These are phyloP conservation scores for Thymelicus acteon DNA, from an alignment of 2,888 invertebrate genomes.

Conservation along the genomic window DNA sequence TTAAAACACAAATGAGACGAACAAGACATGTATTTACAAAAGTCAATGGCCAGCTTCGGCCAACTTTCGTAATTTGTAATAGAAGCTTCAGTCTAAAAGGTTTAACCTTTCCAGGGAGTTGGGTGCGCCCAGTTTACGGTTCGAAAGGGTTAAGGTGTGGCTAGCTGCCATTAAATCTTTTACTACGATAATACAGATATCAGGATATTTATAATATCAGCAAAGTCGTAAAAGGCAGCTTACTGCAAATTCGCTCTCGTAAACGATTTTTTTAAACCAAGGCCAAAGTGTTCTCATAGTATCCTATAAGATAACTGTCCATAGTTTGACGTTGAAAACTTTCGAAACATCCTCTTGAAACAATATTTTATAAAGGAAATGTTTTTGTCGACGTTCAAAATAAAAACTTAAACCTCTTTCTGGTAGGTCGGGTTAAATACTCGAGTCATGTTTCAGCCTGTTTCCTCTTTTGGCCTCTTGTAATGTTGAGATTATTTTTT, in stretches of 20 bases:
- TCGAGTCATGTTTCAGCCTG: slow-evolving; percentile 50
- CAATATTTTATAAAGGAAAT: neutral
- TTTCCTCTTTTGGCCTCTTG: slow-evolving; percentile 14
- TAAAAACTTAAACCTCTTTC: slow-evolving; percentile 47
- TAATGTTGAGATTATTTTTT: slow-evolving; percentile 3
- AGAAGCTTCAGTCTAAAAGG: slow-evolving; percentile 24
- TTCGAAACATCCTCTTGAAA: no score
- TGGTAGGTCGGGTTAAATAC: slow-evolving; percentile 52
- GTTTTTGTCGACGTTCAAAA: slow-evolving; percentile 43
- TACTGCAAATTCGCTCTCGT: no score
- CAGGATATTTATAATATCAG: neutral
- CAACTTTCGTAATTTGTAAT: slow-evolving; percentile 12
- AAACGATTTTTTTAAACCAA: neutral
- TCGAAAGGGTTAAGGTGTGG: slow-evolving; percentile 24
- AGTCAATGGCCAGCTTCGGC: slow-evolving; percentile 4
- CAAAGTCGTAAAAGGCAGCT: neutral
- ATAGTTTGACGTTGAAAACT: no score
- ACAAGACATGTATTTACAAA: neutral
- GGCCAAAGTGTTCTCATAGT: neutral
- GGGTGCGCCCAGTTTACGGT: slow-evolving; percentile 17
- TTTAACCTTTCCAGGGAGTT: slow-evolving; percentile 19
- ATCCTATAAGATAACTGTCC: slow-evolving; percentile 4
- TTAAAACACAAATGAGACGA: neutral
- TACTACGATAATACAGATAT: neutral
- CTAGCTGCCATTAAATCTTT: slow-evolving; percentile 3